These are phyloP conservation scores for Odontamblyopus rebecca DNA, from an alignment of 2,797 vertebrate species.

Conservation along the genomic window DNA sequence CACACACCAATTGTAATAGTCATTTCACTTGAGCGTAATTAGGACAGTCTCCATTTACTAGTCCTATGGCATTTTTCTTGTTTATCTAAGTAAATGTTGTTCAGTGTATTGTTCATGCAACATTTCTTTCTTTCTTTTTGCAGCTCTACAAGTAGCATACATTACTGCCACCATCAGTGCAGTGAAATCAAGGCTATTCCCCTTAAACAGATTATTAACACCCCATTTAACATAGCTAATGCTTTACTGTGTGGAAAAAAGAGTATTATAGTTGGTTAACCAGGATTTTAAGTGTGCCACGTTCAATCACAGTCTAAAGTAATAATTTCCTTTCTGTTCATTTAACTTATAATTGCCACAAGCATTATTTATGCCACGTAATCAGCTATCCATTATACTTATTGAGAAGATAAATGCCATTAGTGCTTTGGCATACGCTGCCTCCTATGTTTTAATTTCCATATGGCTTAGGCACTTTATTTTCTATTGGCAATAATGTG, in stretches of 20 bases:
- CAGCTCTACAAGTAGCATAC: background rate
- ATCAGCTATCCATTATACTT: constrained; percentile 43
- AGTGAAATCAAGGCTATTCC: constrained; percentile 4
- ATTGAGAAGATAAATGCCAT: constrained; percentile 54
- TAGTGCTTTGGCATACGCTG: constrained; percentile 52
- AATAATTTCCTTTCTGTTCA: constrained; percentile 29
- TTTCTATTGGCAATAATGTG: constrained; percentile 70
- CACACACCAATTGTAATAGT: background rate
- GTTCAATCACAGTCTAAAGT: constrained; percentile 20
- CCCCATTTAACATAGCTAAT: constrained; percentile 7
- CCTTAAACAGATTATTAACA: constrained; percentile 21
- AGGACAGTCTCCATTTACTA: background rate
- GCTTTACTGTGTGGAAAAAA: constrained; percentile 25
- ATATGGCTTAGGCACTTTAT: constrained; percentile 64
- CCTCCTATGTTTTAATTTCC: constrained; percentile 59
- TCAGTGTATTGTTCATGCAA: background rate
- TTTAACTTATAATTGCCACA: constrained; percentile 29
- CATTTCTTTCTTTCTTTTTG: background rate
- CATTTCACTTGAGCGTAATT: background rate
- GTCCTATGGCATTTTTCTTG: background rate
- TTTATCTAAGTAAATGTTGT: background rate
- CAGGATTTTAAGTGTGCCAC: constrained; percentile 12
- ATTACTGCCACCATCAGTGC: background rate
- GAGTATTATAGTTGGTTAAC: constrained; percentile 10
- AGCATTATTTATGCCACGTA: constrained; percentile 29